Base-by-base conservation (phyloP, 2,888 invertebrate genomes). In the Cephus rjabovi region DNA sequence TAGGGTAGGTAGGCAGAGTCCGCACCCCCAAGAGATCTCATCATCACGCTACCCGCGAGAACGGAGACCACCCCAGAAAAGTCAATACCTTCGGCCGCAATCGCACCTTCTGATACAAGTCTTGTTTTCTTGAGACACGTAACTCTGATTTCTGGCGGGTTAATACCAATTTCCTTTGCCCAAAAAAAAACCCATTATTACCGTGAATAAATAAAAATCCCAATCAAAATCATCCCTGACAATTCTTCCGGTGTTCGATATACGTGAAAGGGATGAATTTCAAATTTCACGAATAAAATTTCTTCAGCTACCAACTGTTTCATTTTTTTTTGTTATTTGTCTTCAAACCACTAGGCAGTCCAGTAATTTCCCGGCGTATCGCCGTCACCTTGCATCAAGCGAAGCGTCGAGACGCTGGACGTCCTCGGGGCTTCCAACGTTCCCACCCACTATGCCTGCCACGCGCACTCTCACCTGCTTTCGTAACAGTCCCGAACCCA, bases 311-410 rank as follows among this genome's bases (percentile, higher is more conserved):
- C 15, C 75, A 69, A 73, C 31, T 78, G 76, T 76, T 76, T 11
- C 11, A 12, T 34, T 75, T 79, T 3, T n/a, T 9, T 70, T 70
- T 70, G 6, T 70, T 6, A 11, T 70, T 70, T 6, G 79, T 80
- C 70, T 33, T 34, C 78, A 69, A 76, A 76, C 70, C 75, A 73
- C 75, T 35, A 68, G 76, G 37, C 40, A 34, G 75, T 78, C 69
- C 76, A 80, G 77, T 81, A 82, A 80, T 83, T 85, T 82, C 82
- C 83, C 83, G 84, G 79, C 80, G 87, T 87, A 86, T 85, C 86
- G 86, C 86, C 40, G 87, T 89, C 88, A 87, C 86, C 86, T 89
- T 87, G 88, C 86, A 89, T 89, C 87, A 87, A 87, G 75, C 86
- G 82, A 85, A 84, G 84, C 87, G 88, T 87, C 85, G 84, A 86